Evolutionary conservation across 2,888 invertebrate species (phyloP).

Genomic region (Drosophila ustulata): DNA sequence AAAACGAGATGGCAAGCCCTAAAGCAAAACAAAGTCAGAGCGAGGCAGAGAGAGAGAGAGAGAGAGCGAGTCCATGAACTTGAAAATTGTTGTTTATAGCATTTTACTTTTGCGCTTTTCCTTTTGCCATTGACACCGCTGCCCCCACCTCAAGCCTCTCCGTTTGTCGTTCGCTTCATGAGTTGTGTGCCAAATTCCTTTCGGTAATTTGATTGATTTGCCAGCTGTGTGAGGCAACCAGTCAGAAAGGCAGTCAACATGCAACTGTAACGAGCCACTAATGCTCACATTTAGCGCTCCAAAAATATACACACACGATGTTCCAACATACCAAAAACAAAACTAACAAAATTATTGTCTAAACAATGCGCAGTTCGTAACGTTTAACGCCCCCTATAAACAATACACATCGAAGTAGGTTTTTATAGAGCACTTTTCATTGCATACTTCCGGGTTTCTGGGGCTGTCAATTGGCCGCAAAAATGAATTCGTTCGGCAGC

Average conservation of each 20-base stretch:
- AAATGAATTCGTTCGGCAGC: conserved; percentile 53
- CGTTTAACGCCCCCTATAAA: conserved; percentile 44
- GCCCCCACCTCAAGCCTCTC: background rate
- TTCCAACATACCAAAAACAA: conserved; percentile 1
- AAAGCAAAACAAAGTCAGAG: background rate
- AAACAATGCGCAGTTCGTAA: conserved; percentile 19
- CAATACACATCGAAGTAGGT: conserved; percentile 31
- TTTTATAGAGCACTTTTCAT: conserved; percentile 11
- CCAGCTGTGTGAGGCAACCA: conserved; percentile 41
- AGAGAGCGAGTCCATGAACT: conserved; percentile 60
- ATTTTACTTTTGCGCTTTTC: conserved; percentile 28
- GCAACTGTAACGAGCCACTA: conserved; percentile 79
- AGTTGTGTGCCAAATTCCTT: conserved; percentile 45
- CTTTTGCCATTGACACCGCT: conserved; percentile 34
- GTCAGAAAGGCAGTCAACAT: conserved; percentile 45
- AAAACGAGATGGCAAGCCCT: background rate
- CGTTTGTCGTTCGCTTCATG: background rate
- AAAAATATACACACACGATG: conserved; percentile 25
- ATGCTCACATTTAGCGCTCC: conserved; percentile 72
- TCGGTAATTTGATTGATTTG: conserved; percentile 78
- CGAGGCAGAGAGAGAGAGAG: conserved; percentile 12
- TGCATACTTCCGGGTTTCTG: conserved; percentile 26
- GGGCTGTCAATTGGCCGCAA: conserved; percentile 44
- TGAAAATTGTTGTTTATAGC: conserved; percentile 53
- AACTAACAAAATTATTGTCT: conserved; percentile 15